Evolutionary conservation across 1,140 invertebrate genomes (phyloP), one percentile per base, ranked within the genome.

Genomic region (Phthorimaea operculella): DNA sequence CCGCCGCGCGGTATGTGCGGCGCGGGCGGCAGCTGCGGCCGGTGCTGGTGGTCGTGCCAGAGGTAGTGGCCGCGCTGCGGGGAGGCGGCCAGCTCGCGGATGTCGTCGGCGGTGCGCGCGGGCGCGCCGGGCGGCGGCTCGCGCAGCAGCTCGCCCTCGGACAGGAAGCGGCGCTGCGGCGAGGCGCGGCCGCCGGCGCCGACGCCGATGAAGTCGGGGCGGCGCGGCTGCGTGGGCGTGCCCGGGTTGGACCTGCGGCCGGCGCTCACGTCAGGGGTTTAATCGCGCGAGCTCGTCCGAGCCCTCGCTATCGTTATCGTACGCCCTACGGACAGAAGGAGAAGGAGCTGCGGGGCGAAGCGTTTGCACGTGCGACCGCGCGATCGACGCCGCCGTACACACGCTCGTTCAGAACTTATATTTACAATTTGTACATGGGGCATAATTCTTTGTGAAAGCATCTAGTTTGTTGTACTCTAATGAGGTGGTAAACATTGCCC

Each of bases 131-230:
- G 84, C 66, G 87, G 81, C 36, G 88, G 71, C 57, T 89, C 88
- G 66, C 92, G 91, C 50, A 94, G 89, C 58, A 95, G 84, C 79
- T 95, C 94, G 53, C 93, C 93, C 76, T 96, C 94, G 10, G 93
- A 94, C 28, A 95, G 89, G 79, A 96, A 95, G 51, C 94, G 90
- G 0, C 94, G 88, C 77, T 95, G 93, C 4, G 94, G 93, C 49
- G 79, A 81, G 33, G 65, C 66, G 57, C 86, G 82, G 62, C 70
- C 66, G 49, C 63, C 64, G 18, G 86, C 83, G 18, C 86, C 83
- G 51, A 93, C 92, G 55, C 92, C 91, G 70, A 95, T 94, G 84
- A 95, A 95, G 78, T 95, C 93, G 8, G 93, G 93, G 56, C 94
- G 89, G 71, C 93, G 88, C 49, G 92, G 90, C 87, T 94, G 93